Evolutionary conservation across 2,797 vertebrate genomes (phyloP), one percentile per base, ranked within the genome.

Genomic region (Enteromius unitaeniatus): DNA sequence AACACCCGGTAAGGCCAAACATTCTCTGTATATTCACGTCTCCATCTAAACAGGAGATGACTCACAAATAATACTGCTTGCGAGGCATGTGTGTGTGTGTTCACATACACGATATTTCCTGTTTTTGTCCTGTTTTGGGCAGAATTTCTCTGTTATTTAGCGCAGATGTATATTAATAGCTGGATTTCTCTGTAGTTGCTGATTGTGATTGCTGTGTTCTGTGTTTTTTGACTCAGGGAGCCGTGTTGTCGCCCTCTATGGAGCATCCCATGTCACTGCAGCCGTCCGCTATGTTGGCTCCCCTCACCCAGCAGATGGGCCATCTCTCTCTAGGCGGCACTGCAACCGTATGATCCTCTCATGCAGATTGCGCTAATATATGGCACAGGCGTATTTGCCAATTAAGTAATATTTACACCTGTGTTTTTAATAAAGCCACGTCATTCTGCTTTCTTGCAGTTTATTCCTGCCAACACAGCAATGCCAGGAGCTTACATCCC

Each of bases 201-300:
- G 45, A 65, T 21, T 62, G 31, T 78, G 4, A 26, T 26, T n/a
- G 37, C 60, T 69, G 3, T 76, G 37, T 4, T 37, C 21, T 70
- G 14, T 78, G 1, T 47, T 14, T 40, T 64, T 89, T 70, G 69
- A 9, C 64, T 89, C 79, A 99, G 98, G 96, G 96, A 93, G 96
- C 97, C 78, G 96, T 99, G 90, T 94, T 99, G 95, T 98, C 98
- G 90, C 98, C 98, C 94, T 98, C 98, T 91, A 96, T 99, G 96
- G 98, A 99, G 89, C 97, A 98, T 85, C 96, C 97, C 86, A 97
- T 99, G 97, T 96, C 98, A 94, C 94, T 99, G 96, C 98, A 99
- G 92, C 97, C 97, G 6, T 91, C 97, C 2, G 96, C 97, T 19
- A 98, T 99, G 97, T 96, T 99, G 90, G 95, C 92, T 91, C 96